These are phyloP conservation scores for Xenops minutus DNA, from an alignment of 2,797 vertebrate species.

Conservation along the genomic window DNA sequence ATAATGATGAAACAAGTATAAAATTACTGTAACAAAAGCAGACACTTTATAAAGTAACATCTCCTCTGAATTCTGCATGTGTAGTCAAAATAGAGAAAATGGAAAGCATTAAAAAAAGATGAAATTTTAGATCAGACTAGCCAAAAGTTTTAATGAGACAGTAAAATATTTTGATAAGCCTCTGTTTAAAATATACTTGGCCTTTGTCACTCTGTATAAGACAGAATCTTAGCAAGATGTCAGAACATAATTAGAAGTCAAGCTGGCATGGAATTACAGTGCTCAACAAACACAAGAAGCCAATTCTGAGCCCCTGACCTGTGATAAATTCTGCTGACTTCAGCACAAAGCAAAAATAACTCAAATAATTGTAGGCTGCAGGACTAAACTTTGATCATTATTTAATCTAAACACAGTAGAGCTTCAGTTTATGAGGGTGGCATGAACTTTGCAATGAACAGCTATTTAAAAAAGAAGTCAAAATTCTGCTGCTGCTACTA, in stretches of 20 bases:
- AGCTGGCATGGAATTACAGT: not conserved
- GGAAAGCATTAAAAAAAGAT: constrained; percentile 49
- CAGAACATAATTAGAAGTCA: constrained; percentile 28
- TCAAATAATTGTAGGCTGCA: not conserved
- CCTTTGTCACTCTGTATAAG: not conserved
- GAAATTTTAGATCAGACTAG: constrained; percentile 37
- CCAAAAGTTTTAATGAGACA: constrained; percentile 51
- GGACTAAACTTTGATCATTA: not conserved
- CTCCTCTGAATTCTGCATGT: constrained; percentile 43
- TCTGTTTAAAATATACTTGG: constrained; percentile 31
- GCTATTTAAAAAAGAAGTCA: not conserved
- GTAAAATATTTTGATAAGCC: constrained; percentile 62
- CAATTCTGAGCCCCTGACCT: not conserved
- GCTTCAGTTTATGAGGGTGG: not conserved
- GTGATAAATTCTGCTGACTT: not conserved
- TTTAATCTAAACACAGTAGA: not conserved
- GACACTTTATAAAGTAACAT: constrained; percentile 43
- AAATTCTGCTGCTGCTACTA: not conserved
- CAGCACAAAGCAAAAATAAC: not conserved
- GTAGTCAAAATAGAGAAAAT: constrained; percentile 46
- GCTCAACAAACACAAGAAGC: not conserved
- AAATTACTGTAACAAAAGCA: constrained; percentile 53
- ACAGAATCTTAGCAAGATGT: not conserved
- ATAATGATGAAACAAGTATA: constrained; percentile 57
- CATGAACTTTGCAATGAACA: not conserved